Evolutionary conservation across 2,797 vertebrate genomes (phyloP).

Genomic region (Pseudochirops cupreus): DNA sequence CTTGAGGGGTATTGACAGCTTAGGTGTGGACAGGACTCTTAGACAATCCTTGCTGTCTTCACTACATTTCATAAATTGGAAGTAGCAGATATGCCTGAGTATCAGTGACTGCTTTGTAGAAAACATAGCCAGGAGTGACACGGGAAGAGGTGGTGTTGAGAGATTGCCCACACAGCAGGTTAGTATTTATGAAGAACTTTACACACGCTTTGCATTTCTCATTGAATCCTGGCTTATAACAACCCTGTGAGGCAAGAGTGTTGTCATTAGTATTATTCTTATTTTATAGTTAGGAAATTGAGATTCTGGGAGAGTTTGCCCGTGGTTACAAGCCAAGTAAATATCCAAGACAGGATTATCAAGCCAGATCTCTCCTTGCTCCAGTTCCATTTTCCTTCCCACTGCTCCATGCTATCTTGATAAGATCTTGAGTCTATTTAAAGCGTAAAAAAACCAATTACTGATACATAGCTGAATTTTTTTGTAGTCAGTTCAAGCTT

Average conservation of each 20-base stretch:
- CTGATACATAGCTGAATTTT: slow-evolving; percentile 27
- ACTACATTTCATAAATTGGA: slow-evolving; percentile 29
- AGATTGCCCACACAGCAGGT: neutral
- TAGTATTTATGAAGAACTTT: neutral
- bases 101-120: slow-evolving; percentile 19
- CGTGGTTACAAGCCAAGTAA: neutral
- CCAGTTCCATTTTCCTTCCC: neutral
- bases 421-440: neutral
- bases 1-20: neutral
- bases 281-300: neutral
- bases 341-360: neutral
- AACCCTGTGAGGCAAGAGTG: slow-evolving; percentile 79
- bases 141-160: neutral
- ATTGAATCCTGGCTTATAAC: slow-evolving; percentile 72
- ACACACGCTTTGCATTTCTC: slow-evolving; percentile 40
- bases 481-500: neutral
- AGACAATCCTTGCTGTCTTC: slow-evolving; percentile 17
- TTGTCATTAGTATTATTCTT: slow-evolving; percentile 47
- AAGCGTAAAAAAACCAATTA: slow-evolving; percentile 17
- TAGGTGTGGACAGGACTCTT: neutral
- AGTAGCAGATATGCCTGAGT: neutral
- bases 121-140: neutral
- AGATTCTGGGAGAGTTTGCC: neutral
- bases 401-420: neutral
- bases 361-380: neutral